Percentiles rank a stretch among this genome's conserved stretches.
phyloP scores from a whole-genome alignment of 1,140 invertebrate genomes.

The Mizuhopecten yessoensis region DNA sequence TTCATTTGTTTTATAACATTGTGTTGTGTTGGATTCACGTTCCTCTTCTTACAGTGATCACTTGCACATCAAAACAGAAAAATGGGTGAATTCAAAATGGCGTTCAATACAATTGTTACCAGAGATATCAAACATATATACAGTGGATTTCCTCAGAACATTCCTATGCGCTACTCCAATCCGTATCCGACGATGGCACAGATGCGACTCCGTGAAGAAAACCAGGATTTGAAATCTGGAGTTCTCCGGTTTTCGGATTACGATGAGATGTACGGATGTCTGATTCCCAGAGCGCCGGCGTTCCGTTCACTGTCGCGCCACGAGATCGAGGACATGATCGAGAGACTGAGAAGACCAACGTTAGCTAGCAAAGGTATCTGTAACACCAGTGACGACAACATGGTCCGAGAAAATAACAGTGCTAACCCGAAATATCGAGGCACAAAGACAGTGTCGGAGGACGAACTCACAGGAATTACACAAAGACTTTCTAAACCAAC shows the following conservation, averaged over 20 bases:
- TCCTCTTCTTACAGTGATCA: neutral
- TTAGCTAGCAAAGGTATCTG: conserved; percentile 64
- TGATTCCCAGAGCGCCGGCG: conserved; percentile 75
- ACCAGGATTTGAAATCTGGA: conserved; percentile 70
- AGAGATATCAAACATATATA: conserved; percentile 76
- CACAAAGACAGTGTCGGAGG: conserved; percentile 59
- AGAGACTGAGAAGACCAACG: conserved; percentile 64
- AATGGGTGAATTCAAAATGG: conserved; percentile 73
- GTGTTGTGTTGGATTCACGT: neutral
- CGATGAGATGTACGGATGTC: conserved; percentile 70
- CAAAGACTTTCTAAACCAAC: conserved; percentile 68
- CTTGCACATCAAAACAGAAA: neutral
- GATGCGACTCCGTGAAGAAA: conserved; percentile 69
- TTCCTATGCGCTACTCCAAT: conserved; percentile 63
- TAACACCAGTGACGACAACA: conserved; percentile 64
- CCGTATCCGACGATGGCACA: conserved; percentile 76
- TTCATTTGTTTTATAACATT: conserved; percentile 7
- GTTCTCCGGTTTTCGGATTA: conserved; percentile 75
- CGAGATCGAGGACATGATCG: conserved; percentile 70
- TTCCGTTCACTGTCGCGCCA: conserved; percentile 73
- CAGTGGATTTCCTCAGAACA: conserved; percentile 70
- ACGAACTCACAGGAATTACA: conserved; percentile 65
- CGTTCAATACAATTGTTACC: conserved; percentile 72
- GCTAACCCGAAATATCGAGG: conserved; percentile 67
- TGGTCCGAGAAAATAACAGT: conserved; percentile 61